These are phyloP conservation scores for Psilanteris sp. DNA, from an alignment of 1,140 invertebrate genomes.

Conservation along the genomic window DNA sequence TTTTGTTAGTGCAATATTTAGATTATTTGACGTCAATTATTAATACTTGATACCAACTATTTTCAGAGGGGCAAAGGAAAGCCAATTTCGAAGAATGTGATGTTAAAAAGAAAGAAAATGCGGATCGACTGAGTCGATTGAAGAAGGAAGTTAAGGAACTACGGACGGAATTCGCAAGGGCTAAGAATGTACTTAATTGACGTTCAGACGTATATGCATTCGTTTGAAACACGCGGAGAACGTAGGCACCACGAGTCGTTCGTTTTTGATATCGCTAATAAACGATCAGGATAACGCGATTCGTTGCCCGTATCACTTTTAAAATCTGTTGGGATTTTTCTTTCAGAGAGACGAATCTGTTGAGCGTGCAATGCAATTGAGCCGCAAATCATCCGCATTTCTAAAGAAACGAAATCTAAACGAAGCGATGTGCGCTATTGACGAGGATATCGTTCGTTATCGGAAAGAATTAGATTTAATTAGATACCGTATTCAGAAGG, in stretches of 20 bases:
- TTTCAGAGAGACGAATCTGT: slow-evolving; percentile 75
- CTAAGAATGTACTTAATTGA: slow-evolving; percentile 78
- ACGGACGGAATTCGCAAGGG: slow-evolving; percentile 81
- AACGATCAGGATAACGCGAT: slow-evolving; percentile 40
- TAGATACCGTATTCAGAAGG: slow-evolving; percentile 84
- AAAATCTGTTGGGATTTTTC: slow-evolving; percentile 32
- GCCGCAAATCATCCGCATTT: slow-evolving; percentile 69
- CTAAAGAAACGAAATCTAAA: slow-evolving; percentile 77
- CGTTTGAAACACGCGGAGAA: slow-evolving; percentile 53
- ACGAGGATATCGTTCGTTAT: slow-evolving; percentile 87
- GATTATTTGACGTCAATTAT: no score
- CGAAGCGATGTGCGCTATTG: slow-evolving; percentile 83
- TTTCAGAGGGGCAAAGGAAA: slow-evolving; percentile 89
- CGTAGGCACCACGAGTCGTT: slow-evolving; percentile 53
- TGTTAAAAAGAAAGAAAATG: slow-evolving; percentile 85
- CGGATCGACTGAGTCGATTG: slow-evolving; percentile 84
- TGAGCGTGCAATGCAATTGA: slow-evolving; percentile 67
- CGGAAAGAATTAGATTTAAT: slow-evolving; percentile 87
- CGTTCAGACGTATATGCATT: slow-evolving; percentile 59
- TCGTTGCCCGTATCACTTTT: slow-evolving; percentile 16
- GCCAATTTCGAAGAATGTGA: slow-evolving; percentile 89
- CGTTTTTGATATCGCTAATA: slow-evolving; percentile 58
- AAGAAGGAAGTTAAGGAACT: slow-evolving; percentile 87
- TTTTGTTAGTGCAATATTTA: no score
- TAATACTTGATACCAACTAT: no score